Base-by-base conservation (phyloP, 2,888 invertebrate species). In the Sericinus montela region DNA sequence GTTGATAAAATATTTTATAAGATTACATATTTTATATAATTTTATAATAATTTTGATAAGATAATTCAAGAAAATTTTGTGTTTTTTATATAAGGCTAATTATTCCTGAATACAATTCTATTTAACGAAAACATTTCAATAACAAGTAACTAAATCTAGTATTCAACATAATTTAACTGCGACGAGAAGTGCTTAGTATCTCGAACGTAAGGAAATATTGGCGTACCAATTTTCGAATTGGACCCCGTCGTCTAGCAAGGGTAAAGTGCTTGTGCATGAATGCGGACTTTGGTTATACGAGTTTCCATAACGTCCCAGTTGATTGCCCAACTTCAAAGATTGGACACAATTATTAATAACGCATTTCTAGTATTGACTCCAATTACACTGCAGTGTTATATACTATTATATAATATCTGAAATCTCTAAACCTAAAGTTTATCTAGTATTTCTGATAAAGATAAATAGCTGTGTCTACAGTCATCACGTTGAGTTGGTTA, bases 281-380 rank as follows among this genome's bases (percentile, higher is more conserved):
- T 37, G 42, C 48, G 48, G 42, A 23, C 36, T 48, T 48, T 48
- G 37, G 29, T 48, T 30, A 43, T 38, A 25, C 48, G 37, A 37
- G 42, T 16, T 48, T 32, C 36, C 37, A 42, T 32, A 42, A n/a
- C 38, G 32, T 43, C 37, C 23, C 32, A 23, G 10, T 42, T 37
- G 48, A 48, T 43, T 32, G 25, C 13, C 29, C 48, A 32, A 43
- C 42, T 25, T 48, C 36, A 48, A 36, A 23, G 16, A 41, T 13
- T 23, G 42, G 30, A 19, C 30, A 3, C 45, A 32, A 38, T 30
- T 23, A 37, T 45, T 32, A 10, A 34, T 30, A 30, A 16, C 11
- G 38, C 14, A 39, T 39, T 45, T 25, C 30, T 25, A 19, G 29
- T 32, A 39, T 45, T 30, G n/a, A 9, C 5, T 37, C 4, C 1